phyloP scores from a whole-genome alignment of 2,888 invertebrate genomes.

The Drosophila mimica region DNA sequence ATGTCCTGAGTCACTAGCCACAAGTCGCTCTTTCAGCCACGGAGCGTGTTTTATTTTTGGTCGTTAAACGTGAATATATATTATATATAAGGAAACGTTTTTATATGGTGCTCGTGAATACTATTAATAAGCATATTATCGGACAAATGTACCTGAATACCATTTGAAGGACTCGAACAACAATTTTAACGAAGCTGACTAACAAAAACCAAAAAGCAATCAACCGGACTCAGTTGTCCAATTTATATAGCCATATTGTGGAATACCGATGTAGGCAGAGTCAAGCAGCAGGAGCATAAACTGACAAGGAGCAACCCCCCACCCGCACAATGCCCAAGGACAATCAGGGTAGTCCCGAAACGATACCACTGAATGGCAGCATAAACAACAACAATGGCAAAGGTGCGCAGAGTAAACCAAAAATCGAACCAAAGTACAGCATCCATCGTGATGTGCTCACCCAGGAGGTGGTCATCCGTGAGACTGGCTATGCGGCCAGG shows the following conservation, averaged over 20 bases:
- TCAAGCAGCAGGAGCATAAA: constrained; percentile 15
- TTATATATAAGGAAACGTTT: neutral
- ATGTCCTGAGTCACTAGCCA: constrained; percentile 5
- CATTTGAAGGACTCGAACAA: neutral
- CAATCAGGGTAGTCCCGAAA: constrained; percentile 72
- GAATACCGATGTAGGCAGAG: constrained; percentile 61
- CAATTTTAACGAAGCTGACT: constrained; percentile 2
- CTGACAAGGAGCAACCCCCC: neutral
- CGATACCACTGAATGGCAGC: constrained; percentile 72
- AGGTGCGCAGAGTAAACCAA: constrained; percentile 70
- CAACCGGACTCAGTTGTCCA: neutral
- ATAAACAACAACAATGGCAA: constrained; percentile 53
- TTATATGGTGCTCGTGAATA: neutral
- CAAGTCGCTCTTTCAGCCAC: neutral
- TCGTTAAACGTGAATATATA: neutral
- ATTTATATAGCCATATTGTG: neutral
- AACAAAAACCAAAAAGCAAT: neutral
- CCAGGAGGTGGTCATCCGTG: constrained; percentile 82
- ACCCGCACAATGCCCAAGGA: constrained; percentile 70
- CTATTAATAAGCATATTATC: neutral
- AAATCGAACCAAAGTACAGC: constrained; percentile 79
- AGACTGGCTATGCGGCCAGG: constrained; percentile 82
- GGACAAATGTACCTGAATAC: neutral
- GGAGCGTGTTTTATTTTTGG: neutral
- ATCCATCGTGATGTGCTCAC: constrained; percentile 83